Percentiles rank a stretch among this genome's conserved stretches.
phyloP scores from a whole-genome alignment of 2,797 vertebrate species.

The Brachyalestes nurse region DNA sequence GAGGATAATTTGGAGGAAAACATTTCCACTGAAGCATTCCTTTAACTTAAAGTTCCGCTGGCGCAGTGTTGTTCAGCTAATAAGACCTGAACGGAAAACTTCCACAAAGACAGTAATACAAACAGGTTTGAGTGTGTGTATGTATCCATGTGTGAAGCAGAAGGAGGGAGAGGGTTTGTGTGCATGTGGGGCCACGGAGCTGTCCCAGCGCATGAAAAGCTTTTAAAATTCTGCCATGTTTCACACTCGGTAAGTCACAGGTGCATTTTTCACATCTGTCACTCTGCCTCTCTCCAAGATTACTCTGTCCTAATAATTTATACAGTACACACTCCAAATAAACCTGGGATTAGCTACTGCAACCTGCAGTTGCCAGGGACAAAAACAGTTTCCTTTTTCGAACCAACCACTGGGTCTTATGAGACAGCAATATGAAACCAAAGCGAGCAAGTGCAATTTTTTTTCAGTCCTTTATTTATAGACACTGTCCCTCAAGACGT shows the following conservation, averaged over 20 bases:
- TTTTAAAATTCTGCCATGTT: slow-evolving; percentile 28
- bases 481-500: too few species aligned
- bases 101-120: neutral
- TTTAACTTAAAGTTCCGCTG: too few species aligned
- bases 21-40: too few species aligned
- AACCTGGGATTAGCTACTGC: slow-evolving; percentile 4
- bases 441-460: neutral
- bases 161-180: neutral
- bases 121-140: neutral
- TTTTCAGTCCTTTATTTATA: neutral
- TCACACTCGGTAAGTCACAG: slow-evolving; percentile 16
- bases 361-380: neutral
- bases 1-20: too few species aligned
- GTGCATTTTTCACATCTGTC: slow-evolving; percentile 42
- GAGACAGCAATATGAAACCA: neutral
- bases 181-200: neutral
- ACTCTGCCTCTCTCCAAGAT: slow-evolving; percentile 19
- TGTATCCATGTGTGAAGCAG: neutral
- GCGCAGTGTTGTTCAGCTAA: neutral
- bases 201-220: neutral
- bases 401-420: neutral
- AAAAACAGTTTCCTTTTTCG: neutral
- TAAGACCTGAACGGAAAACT: neutral
- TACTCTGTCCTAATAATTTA: slow-evolving; percentile 45
- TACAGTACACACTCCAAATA: slow-evolving; percentile 9